phyloP scores from a whole-genome alignment of 2,113 vertebrate species.

The Heptranchias perlo region DNA sequence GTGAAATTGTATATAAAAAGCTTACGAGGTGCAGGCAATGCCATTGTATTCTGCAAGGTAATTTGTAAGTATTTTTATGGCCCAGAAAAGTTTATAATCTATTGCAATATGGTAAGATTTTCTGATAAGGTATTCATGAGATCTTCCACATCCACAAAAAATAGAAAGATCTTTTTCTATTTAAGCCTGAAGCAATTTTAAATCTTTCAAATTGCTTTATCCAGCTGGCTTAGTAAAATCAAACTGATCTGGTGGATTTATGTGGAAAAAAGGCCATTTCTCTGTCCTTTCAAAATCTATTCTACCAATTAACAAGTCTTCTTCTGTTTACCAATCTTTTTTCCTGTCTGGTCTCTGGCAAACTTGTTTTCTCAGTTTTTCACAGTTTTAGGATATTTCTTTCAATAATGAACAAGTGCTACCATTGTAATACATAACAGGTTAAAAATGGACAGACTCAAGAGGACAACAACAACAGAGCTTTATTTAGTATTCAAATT shows the following conservation, averaged over 20 bases:
- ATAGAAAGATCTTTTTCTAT: not conserved
- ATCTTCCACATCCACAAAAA: conserved; percentile 18
- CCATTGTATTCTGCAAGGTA: not conserved
- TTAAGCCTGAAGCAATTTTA: conserved; percentile 28
- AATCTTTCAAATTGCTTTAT: conserved; percentile 15
- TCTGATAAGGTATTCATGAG: conserved; percentile 12
- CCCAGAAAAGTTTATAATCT: not conserved
- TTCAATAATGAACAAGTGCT: not conserved
- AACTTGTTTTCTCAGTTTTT: not conserved
- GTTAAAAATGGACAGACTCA: not conserved
- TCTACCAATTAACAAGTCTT: not conserved
- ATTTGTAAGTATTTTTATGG: not conserved
- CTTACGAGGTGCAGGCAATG: not conserved
- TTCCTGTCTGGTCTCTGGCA: not conserved
- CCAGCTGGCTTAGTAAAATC: not conserved
- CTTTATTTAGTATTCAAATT: not conserved
- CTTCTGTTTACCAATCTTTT: not conserved
- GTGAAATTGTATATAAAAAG: not conserved
- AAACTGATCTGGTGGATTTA: not conserved
- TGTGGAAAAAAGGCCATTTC: not conserved
- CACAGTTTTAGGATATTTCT: not conserved
- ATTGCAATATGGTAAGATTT: not conserved
- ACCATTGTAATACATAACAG: not conserved
- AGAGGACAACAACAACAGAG: not conserved
- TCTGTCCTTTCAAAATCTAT: not conserved